Evolutionary conservation across 2,797 vertebrate species (phyloP).

Genomic region (Chrosomus eos): DNA sequence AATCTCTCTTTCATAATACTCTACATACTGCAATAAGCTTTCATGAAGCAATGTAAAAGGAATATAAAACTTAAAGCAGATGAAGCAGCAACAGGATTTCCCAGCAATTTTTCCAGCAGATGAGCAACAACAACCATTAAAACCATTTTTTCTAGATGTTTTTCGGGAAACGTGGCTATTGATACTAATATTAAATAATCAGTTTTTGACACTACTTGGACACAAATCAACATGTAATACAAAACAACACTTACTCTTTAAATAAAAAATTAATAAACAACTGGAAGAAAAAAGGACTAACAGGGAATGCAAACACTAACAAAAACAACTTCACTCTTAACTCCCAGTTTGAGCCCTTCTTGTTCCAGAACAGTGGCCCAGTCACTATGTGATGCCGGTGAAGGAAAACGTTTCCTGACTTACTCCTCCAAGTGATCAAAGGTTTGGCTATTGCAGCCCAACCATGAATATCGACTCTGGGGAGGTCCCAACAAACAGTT

Average conservation of each 20-base stretch:
- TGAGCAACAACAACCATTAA: background rate
- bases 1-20: too few relatives aligned
- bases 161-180: too few relatives aligned
- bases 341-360: background rate
- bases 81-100: background rate
- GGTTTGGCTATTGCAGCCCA: too few relatives aligned
- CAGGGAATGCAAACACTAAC: conserved; percentile 5
- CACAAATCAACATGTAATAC: conserved; percentile 23
- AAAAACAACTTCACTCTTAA: background rate
- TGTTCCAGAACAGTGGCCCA: background rate
- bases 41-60: too few relatives aligned
- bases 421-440: background rate
- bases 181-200: too few relatives aligned
- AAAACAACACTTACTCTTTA: conserved; percentile 23
- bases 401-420: background rate
- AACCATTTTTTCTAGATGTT: too few relatives aligned
- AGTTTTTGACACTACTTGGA: background rate
- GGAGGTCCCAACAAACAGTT: too few relatives aligned
- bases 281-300: background rate
- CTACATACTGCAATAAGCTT: too few relatives aligned
- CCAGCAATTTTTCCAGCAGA: background rate
- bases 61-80: too few relatives aligned
- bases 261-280: background rate
- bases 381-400: background rate
- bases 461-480: too few relatives aligned